phyloP scores from a whole-genome alignment of 2,113 vertebrate genomes.

The Corydoras sp. region DNA sequence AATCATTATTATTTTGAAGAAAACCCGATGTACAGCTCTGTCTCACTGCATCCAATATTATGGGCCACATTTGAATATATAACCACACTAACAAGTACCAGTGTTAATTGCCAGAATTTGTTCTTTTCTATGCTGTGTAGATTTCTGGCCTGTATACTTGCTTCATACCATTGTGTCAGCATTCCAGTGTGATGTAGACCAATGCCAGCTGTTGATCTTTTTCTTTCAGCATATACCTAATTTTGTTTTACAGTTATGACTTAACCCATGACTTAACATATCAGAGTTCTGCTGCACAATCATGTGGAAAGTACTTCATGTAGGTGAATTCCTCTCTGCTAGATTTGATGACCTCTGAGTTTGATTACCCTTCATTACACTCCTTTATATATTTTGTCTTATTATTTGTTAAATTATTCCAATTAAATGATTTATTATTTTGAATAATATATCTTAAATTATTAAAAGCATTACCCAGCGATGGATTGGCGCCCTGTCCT shows the following conservation, averaged over 20 bases:
- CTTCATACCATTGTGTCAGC: conserved; percentile 31
- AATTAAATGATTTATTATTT: conserved; percentile 2
- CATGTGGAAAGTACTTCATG: conserved; percentile 47
- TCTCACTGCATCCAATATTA: too few relatives aligned
- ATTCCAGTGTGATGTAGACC: conserved; percentile 7
- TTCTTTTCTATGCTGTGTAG: too few relatives aligned
- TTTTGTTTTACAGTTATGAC: conserved; percentile 53
- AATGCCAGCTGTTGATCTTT: conserved; percentile 26
- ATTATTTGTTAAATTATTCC: conserved; percentile 29
- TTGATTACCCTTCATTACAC: too few relatives aligned
- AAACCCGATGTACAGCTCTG: too few relatives aligned
- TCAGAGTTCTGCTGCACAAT: conserved; percentile 20
- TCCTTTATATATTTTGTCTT: neutral
- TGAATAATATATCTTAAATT: too few relatives aligned
- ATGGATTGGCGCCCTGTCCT: too few relatives aligned
- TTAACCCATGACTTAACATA: conserved; percentile 28
- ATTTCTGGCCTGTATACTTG: neutral
- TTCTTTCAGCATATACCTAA: conserved; percentile 39
- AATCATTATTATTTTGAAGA: too few relatives aligned
- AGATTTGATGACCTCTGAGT: neutral
- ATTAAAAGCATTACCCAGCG: too few relatives aligned
- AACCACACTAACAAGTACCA: too few relatives aligned
- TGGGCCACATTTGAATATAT: too few relatives aligned
- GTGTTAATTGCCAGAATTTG: too few relatives aligned
- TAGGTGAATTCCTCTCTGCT: conserved; percentile 29